Percentiles rank a stretch among this genome's conserved stretches.
Evolutionary conservation across 1,140 invertebrate genomes (phyloP).

Genomic region (Cataglyphis hispanica): DNA sequence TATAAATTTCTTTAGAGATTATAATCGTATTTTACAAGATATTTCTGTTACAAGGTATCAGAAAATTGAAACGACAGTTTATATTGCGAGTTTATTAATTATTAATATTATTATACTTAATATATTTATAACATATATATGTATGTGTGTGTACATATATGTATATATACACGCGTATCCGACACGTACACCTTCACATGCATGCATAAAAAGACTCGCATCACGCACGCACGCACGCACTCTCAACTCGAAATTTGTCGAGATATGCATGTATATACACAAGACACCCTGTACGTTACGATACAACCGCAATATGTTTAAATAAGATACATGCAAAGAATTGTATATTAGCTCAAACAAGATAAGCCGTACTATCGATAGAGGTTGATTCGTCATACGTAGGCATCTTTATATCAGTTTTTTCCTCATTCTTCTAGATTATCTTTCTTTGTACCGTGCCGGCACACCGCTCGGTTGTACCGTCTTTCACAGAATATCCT

Average conservation of each 20-base stretch:
- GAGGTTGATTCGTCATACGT: conserved; percentile 61
- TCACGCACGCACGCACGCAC: conserved; percentile 68
- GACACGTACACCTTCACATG: conserved; percentile 1
- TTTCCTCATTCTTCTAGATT: conserved; percentile 49
- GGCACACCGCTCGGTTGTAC: conserved; percentile 58
- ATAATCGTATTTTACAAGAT: not conserved
- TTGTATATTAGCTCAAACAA: conserved; percentile 58
- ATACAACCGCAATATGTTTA: conserved; percentile 69
- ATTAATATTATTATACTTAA: conserved; percentile 77
- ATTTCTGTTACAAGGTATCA: not conserved
- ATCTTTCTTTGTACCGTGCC: conserved; percentile 36
- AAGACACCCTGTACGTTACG: conserved; percentile 71
- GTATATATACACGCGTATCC: conserved; percentile 67
- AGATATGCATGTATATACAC: conserved; percentile 69
- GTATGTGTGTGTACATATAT: conserved; percentile 75
- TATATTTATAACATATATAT: conserved; percentile 79
- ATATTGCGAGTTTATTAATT: conserved; percentile 80
- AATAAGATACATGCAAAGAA: conserved; percentile 67
- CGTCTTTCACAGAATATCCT: conserved; percentile 72
- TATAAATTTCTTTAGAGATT: not conserved
- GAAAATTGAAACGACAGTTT: conserved; percentile 58
- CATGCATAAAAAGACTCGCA: not conserved
- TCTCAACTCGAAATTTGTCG: conserved; percentile 73
- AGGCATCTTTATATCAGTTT: conserved; percentile 31
- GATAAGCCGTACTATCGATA: conserved; percentile 37